phyloP scores from a whole-genome alignment of 2,797 vertebrate species.

The Sebastiscus tertius region DNA sequence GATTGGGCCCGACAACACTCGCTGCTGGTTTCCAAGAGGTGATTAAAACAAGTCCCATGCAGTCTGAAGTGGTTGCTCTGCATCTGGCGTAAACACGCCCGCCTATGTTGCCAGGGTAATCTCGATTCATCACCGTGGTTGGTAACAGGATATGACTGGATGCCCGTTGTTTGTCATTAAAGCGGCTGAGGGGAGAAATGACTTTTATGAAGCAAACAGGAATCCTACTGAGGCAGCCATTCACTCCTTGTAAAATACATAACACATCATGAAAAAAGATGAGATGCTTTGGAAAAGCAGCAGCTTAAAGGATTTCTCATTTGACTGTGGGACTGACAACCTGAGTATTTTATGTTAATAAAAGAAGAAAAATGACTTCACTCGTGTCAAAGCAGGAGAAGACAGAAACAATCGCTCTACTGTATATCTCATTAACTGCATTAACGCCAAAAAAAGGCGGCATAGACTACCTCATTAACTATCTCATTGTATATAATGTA shows the following conservation, averaged over 20 bases:
- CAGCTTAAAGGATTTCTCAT: constrained; percentile 13
- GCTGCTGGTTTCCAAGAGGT: constrained; percentile 41
- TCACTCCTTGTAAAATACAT: constrained; percentile 26
- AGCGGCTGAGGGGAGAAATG: constrained; percentile 15
- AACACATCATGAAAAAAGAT: constrained; percentile 53
- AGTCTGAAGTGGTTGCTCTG: constrained; percentile 43
- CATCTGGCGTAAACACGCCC: constrained; percentile 45
- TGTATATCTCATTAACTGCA: constrained; percentile 37
- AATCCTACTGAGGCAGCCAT: constrained; percentile 42
- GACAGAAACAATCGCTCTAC: constrained; percentile 15
- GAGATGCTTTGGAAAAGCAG: constrained; percentile 15
- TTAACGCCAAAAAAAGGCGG: constrained; percentile 30
- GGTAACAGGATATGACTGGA: constrained; percentile 58
- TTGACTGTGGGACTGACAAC: constrained; percentile 15
- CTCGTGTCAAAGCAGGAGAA: constrained; percentile 4
- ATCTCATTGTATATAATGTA: constrained; percentile 43
- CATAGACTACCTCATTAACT: constrained; percentile 41
- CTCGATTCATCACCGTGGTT: constrained; percentile 40
- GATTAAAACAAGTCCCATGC: constrained; percentile 43
- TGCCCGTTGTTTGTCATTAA: constrained; percentile 62
- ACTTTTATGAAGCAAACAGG: constrained; percentile 51
- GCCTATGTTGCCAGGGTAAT: constrained; percentile 55
- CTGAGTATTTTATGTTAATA: constrained; percentile 9
- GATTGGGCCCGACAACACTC: constrained; percentile 29
- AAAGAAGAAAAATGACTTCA: constrained; percentile 17